Evolutionary conservation across 2,797 vertebrate genomes (phyloP).

Genomic region (Takifugu rubripes): DNA sequence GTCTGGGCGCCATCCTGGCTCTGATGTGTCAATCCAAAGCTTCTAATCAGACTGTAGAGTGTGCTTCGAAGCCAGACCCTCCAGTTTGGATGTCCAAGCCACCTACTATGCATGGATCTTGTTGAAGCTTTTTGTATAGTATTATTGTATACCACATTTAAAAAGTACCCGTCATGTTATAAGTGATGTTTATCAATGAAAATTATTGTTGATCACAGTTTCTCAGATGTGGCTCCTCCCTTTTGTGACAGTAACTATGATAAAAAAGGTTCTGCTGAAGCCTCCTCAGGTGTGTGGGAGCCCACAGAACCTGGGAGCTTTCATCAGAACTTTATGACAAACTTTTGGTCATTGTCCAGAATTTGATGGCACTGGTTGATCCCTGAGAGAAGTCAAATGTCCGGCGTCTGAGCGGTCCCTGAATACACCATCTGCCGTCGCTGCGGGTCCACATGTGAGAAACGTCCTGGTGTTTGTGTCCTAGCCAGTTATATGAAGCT

Average conservation of each 20-base stretch:
- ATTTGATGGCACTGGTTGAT: no score
- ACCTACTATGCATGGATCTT: conserved; percentile 72
- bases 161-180: conserved; percentile 48
- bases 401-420: neutral
- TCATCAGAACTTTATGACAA: no score
- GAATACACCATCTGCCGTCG: neutral
- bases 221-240: conserved; percentile 46
- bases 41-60: conserved; percentile 24
- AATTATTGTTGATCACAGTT: conserved; percentile 27
- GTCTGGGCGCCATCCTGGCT: neutral
- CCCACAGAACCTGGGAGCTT: no score
- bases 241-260: no score
- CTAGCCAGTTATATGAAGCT: conserved; percentile 66
- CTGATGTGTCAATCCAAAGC: conserved; percentile 24
- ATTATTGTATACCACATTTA: conserved; percentile 64
- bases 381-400: neutral
- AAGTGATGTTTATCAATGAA: conserved; percentile 53
- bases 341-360: no score
- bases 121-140: conserved; percentile 65
- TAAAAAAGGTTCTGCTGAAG: no score
- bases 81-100: conserved; percentile 61
- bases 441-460: conserved; percentile 34
- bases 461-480: conserved; percentile 42
- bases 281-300: no score
- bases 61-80: conserved; percentile 35